Evolutionary conservation across 1,140 invertebrate species (phyloP), one percentile per base, ranked within the genome.

Genomic region (Tetragnatha versicolor): DNA sequence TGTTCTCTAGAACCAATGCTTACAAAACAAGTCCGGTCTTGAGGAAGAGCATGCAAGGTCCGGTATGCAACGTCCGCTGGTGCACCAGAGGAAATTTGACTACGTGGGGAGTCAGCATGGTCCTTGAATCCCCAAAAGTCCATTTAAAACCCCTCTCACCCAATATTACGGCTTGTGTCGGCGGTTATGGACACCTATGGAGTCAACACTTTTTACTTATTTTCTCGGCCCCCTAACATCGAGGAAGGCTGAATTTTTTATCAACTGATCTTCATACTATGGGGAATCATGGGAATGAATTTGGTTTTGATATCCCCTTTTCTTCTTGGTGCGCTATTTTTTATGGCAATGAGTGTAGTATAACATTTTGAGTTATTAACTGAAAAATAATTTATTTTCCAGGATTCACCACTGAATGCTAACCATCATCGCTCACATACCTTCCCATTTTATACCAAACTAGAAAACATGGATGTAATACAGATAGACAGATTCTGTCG

Each of bases 401-500:
- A 42, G 61, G 31, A 17, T 37, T 22, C 9, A 49, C 20, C 37
- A 3, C 2, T 3, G 45, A 29, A 31, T 31, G 12, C n/a, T 20
- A 33, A 55, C 4, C 4, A 10, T n/a, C 5, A 29, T 6, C 61
- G 31, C 17, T n/a, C 37, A 35, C 1, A 5, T 53, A 58, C 33
- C 20, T 22, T n/a, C 51, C 9, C 55, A 49, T 39, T 77, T 53
- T 33, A 27, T 6, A 29, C 39, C 6, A 61, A 31, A 4, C 7
- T 68, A 6, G 75, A 77, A 55, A 39, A 55, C n/a, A 77, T 65
- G 17, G 61, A 77, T 31, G 60, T 65, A 1, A 25, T 63, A 17
- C 37, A 77, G 14, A 77, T 77, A 20, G 75, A 77, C 22, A 51
- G 75, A 66, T 14, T 66, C 12, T 77, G 61, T 55, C 47, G 75